These are phyloP conservation scores for Pseudomyrmex sp. DNA, from an alignment of 1,140 invertebrate genomes.

Conservation along the genomic window DNA sequence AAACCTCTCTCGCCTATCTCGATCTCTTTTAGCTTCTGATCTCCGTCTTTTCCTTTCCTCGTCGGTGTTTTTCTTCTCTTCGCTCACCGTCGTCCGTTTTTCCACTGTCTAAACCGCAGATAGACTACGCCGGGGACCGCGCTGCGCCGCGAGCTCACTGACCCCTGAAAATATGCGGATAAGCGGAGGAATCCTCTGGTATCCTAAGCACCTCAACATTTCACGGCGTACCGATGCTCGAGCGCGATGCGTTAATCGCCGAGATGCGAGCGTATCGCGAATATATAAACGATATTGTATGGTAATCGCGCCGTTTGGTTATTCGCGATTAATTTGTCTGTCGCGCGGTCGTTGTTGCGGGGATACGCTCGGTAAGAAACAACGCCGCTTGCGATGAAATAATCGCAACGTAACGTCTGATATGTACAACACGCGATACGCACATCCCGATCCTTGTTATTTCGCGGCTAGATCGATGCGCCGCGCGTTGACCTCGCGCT, in stretches of 20 bases:
- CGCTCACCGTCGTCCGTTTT: neutral
- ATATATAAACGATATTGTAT: slow-evolving; percentile 9
- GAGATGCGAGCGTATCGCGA: slow-evolving; percentile 48
- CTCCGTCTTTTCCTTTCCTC: neutral
- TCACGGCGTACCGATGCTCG: slow-evolving; percentile 67
- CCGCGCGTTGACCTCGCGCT: neutral
- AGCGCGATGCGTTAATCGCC: slow-evolving; percentile 37
- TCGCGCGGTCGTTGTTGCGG: neutral
- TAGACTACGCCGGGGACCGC: slow-evolving; percentile 21
- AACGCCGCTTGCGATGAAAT: neutral
- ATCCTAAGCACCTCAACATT: slow-evolving; percentile 65
- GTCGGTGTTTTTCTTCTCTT: slow-evolving; percentile 7
- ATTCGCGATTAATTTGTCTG: slow-evolving; percentile 32
- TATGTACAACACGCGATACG: neutral
- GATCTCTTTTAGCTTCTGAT: neutral
- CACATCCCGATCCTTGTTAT: neutral
- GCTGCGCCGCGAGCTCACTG: slow-evolving; percentile 60
- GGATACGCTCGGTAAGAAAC: neutral
- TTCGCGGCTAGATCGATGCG: neutral
- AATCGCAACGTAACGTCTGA: neutral
- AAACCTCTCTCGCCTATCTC: neutral
- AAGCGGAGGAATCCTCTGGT: slow-evolving; percentile 62
- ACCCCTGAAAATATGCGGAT: slow-evolving; percentile 74
- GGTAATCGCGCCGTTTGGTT: slow-evolving; percentile 13
- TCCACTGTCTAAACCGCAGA: slow-evolving; percentile 49